A percentile compares a stretch with the other conserved stretches of the same genome.
phyloP scores from a whole-genome alignment of 2,888 invertebrate species.

The Synanthedon andrenaeformis region DNA sequence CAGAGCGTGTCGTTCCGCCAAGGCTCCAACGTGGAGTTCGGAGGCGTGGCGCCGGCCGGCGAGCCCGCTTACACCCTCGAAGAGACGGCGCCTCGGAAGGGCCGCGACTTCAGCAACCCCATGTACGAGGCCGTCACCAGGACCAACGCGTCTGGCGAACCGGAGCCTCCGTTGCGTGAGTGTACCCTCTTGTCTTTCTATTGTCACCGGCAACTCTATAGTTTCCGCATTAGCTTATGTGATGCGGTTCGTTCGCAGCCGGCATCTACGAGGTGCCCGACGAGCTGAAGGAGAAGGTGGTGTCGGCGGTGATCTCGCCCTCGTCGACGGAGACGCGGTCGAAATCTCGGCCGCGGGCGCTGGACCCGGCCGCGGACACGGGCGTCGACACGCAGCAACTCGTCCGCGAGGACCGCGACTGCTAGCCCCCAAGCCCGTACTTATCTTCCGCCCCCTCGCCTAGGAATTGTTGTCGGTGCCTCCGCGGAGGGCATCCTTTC shows the following conservation, averaged over 20 bases:
- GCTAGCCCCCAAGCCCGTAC: slow-evolving; percentile 25
- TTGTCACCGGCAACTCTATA: too few relatives aligned
- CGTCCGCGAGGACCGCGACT: slow-evolving; percentile 85
- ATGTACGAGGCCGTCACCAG: slow-evolving; percentile 94
- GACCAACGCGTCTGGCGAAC: slow-evolving; percentile 50
- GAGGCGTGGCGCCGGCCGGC: slow-evolving; percentile 41
- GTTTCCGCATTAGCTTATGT: too few relatives aligned
- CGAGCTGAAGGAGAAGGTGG: slow-evolving; percentile 77
- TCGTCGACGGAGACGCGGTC: slow-evolving; percentile 84
- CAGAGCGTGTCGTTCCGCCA: slow-evolving; percentile 94
- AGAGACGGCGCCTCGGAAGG: slow-evolving; percentile 75
- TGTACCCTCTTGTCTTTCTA: slow-evolving; percentile 5
- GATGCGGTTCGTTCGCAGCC: slow-evolving; percentile 23
- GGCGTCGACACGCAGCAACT: slow-evolving; percentile 93
- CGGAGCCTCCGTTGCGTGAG: slow-evolving; percentile 28
- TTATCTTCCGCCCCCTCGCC: not conserved
- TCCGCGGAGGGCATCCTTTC: slow-evolving; percentile 10
- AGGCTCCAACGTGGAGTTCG: slow-evolving; percentile 94
- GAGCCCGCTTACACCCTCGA: slow-evolving; percentile 85
- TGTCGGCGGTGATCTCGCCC: slow-evolving; percentile 83
- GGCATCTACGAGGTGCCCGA: slow-evolving; percentile 88
- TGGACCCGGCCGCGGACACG: slow-evolving; percentile 88
- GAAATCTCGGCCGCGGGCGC: slow-evolving; percentile 79
- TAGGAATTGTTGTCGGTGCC: slow-evolving; percentile 33
- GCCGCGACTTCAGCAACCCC: slow-evolving; percentile 95